Percentiles rank a stretch among this genome's conserved stretches.
Evolutionary conservation across 2,888 invertebrate genomes (phyloP).

Genomic region (Ophion ventricosus): DNA sequence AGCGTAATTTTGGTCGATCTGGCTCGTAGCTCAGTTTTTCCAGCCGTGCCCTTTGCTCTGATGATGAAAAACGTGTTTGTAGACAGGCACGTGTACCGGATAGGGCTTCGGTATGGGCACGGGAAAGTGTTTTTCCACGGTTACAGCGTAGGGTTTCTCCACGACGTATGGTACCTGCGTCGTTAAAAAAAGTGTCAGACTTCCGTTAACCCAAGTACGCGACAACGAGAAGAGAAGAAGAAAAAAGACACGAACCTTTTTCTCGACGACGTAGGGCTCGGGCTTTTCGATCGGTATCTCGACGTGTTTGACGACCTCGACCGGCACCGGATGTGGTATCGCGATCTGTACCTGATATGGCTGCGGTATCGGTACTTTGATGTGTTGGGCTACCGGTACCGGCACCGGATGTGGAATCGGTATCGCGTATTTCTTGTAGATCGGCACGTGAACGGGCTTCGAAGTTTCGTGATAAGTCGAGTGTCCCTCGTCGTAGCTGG

Average conservation of each 20-base stretch:
- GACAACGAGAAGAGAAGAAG: too few relatives aligned
- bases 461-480: conserved; percentile 80
- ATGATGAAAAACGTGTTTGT: conserved; percentile 83
- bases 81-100: conserved; percentile 85
- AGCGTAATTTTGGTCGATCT: not conserved
- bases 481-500: conserved; percentile 76
- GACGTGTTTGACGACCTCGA: conserved; percentile 85
- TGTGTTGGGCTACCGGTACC: conserved; percentile 85
- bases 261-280: conserved; percentile 86
- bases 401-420: conserved; percentile 86
- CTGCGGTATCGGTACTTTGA: conserved; percentile 85
- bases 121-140: conserved; percentile 85
- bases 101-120: conserved; percentile 86
- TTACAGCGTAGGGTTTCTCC: conserved; percentile 86
- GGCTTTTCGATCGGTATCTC: conserved; percentile 86
- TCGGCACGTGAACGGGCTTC: conserved; percentile 79
- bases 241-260: conserved; percentile 80
- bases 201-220: too few relatives aligned
- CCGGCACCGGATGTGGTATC: conserved; percentile 81
- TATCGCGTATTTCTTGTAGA: conserved; percentile 83
- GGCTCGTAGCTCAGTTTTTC: conserved; percentile 72
- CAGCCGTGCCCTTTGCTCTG: conserved; percentile 76
- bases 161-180: conserved; percentile 85
- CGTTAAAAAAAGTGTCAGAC: too few relatives aligned
- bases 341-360: conserved; percentile 86